Base-by-base conservation (phyloP, 1,140 invertebrate genomes). In the Lucilia sericata region DNA sequence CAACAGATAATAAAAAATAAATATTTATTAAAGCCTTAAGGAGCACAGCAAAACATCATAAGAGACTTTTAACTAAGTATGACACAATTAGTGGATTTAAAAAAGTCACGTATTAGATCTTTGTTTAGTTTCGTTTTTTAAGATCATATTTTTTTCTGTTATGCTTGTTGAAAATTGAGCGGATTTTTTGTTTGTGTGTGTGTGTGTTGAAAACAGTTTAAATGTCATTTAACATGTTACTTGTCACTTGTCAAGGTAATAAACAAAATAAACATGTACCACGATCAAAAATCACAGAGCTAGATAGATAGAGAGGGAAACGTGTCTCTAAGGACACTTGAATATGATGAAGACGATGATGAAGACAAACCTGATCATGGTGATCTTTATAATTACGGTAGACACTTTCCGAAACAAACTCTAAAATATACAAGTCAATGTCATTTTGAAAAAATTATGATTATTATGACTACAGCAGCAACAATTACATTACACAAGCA, bases 191-290 rank as follows among this genome's bases (percentile, higher is more conserved):
- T 42, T 3, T 42, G 42, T 42, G 5, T 10, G 42, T 42, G 5
- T 42, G 42, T 10, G 25, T 55, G 7, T n/a, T n/a, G 51, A 55
- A 17, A 49, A 49, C 49, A 49, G 49, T 49, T 49, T 55, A 12
- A 55, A 55, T 55, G 51, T 55, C 74, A 42, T 76, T 76, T 76
- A 34, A 76, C 74, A 76, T 76, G 74, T 42, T 76, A 19, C 36
- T 36, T 76, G 74, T 76, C 34, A 76, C 74, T 76, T 76, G 51
- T 55, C 51, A 55, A 55, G 51, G 13, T 55, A 55, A 55, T 55
- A 42, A 36, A 76, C 74, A 76, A 34, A 25, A 75, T 42, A 34
- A 76, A 76, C 74, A 76, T 42, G 74, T 34, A 76, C 13, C 17
- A 76, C 13, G 30, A 42, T 17, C 34, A 76, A 76, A 55, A 49